Evolutionary conservation across 2,888 invertebrate genomes (phyloP), one percentile per base, ranked within the genome.

Genomic region (Mallateleia sp.): DNA sequence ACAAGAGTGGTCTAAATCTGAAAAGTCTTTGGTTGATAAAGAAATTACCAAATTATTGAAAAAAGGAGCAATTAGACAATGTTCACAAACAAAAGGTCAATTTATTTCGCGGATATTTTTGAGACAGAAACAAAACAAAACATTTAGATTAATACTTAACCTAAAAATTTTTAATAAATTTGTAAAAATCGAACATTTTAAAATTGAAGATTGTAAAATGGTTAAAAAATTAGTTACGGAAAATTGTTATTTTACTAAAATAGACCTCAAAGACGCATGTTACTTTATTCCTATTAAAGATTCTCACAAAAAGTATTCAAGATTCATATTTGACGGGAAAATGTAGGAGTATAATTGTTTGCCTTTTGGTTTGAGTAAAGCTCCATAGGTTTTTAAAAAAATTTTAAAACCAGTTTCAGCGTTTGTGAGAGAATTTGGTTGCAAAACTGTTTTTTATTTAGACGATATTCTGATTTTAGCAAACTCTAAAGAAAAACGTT

Each of bases 311-410:
- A 90, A 88, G 47, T 90, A 56, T 54, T 24, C 89, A 15, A 45
- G 86, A 9, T 88, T 90, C 18, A 72, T 18, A n/a, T n/a, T n/a
- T n/a, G n/a, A n/a, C n/a, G n/a, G n/a, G n/a, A n/a, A n/a, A n/a
- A n/a, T n/a, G n/a, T 88, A 69, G 32, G 75, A 90, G 14, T 90
- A 88, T 72, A 58, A 32, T 2, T 89, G 85, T 24, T 20, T 90
- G 11, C 82, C 84, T 0, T 89, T 89, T 45, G 84, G 87, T 0
- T 32, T 89, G 24, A 87, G 67, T 9, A 84, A 78, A 3, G 85
- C 82, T 3, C 88, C 84, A 9, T 88, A 84, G 45, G 47, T 87
- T 14, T 90, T 82, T 45, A 88, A 82, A 2, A 71, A 89, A 80
- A 25, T 89, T 56, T 69, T 86, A 52, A 90, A 89, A 54, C 86